Conservation (phyloP, 2,113 vertebrate species). For the Balaeniceps rex region DNA sequence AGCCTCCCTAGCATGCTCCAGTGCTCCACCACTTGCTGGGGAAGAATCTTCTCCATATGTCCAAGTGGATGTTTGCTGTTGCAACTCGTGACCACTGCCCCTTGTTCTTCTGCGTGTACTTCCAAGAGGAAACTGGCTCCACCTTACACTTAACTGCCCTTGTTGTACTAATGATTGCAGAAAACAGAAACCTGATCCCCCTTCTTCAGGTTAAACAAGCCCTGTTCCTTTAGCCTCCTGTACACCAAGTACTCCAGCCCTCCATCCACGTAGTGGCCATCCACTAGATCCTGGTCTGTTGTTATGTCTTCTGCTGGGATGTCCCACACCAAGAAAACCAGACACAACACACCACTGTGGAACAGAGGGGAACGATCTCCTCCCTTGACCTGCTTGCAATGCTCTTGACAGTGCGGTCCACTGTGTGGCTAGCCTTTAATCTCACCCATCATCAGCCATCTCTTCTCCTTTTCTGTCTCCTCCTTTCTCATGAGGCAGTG, state of each 20-base stretch:
- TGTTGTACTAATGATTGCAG: not conserved
- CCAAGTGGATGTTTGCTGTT: not conserved
- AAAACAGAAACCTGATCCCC: not conserved
- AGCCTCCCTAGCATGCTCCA: not conserved
- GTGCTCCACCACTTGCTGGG: not conserved
- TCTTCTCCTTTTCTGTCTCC: not conserved
- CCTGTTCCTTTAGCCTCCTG: not conserved
- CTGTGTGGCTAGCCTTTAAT: not conserved
- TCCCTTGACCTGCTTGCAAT: not conserved
- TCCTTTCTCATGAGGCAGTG: not conserved
- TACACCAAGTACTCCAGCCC: not conserved
- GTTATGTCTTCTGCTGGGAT: not conserved
- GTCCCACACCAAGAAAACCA: not conserved
- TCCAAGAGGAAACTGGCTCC: not conserved
- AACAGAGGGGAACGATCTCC: not conserved
- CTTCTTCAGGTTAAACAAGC: not conserved
- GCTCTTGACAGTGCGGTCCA: fast-evolving
- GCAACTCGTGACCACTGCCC: not conserved
- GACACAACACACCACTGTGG: not conserved
- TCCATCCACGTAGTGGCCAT: fast-evolving
- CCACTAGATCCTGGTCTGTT: not conserved
- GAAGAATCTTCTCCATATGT: not conserved
- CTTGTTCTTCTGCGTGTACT: not conserved
- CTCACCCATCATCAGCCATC: not conserved
- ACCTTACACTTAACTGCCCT: not conserved